Conservation (phyloP, 92 coral and sea anemone genomes). For the Parazoanthus atlanticus region DNA sequence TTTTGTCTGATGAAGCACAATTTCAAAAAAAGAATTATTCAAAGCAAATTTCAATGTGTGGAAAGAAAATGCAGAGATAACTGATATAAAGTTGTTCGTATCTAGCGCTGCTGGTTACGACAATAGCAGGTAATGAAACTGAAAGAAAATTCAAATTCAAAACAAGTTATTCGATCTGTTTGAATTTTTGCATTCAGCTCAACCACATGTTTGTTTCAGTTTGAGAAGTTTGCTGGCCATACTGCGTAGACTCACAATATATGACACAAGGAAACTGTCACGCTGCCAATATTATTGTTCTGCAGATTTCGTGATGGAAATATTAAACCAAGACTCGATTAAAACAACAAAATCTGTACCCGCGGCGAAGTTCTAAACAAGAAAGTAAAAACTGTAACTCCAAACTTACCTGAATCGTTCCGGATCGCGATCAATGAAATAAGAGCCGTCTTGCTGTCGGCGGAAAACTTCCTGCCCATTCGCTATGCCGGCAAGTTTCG, state of each 20-base stretch:
- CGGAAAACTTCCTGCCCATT: slow-evolving; percentile 94
- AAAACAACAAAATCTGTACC: background rate
- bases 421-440: slow-evolving; percentile 33
- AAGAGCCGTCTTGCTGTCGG: slow-evolving; percentile 68
- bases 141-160: no score
- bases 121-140: background rate
- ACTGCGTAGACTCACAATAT: background rate
- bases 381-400: background rate
- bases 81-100: background rate
- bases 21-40: no score
- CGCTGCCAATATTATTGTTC: background rate
- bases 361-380: background rate
- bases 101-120: background rate
- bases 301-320: background rate
- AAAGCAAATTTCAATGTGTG: background rate
- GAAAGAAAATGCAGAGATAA: background rate
- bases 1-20: no score
- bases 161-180: background rate
- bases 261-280: background rate
- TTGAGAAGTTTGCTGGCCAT: background rate
- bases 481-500: slow-evolving; percentile 71
- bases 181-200: background rate
- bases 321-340: background rate
- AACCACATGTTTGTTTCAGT: background rate
- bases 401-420: slow-evolving; percentile 30